Base-by-base conservation (phyloP, 2,888 invertebrate species). In the Geotrupes spiniger region DNA sequence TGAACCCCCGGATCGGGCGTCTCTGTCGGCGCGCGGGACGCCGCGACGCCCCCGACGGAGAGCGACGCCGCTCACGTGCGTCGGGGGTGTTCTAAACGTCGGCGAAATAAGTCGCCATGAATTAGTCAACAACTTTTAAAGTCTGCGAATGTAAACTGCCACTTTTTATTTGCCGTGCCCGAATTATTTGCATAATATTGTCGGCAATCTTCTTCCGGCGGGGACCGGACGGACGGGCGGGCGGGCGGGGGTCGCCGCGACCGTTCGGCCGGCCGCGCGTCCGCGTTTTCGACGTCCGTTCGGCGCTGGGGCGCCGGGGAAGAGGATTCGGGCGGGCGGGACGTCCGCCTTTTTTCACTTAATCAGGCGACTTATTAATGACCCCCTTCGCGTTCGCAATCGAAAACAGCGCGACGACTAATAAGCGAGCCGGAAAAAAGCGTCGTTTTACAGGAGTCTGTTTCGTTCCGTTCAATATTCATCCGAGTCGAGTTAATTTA, bases 51-150 rank as follows among this genome's bases (percentile, higher is more conserved):
- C 53, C 56, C 56, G 60, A 61, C 53, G 54, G 53, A 54, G 54
- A 53, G 56, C 51, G 50, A 53, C 51, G 49, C 55, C 53, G 51
- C 55, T 47, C 59, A 52, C 36, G 53, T 59, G 55, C 56, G 56
- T 58, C 53, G 56, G 58, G 61, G 55, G 61, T 61, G 59, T 64
- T 67, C 63, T 63, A 66, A 63, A 67, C 70, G 53, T 44, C 60
- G 51, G 51, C 53, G 60, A 64, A 66, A 65, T 66, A 67, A 69
- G 65, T 66, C 64, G 63, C 63, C 61, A 68, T 68, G 68, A 69
- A 69, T 69, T 69, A 69, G 68, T 68, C 68, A 69, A 68, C 69
- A 66, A 68, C 64, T 68, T 69, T 69, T 68, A 68, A 68, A 66
- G 53, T 68, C 68, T 64, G 63, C 64, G 62, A 66, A 69, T 68